phyloP scores from a whole-genome alignment of 2,888 invertebrate species.

The Cheilosia scutellata region DNA sequence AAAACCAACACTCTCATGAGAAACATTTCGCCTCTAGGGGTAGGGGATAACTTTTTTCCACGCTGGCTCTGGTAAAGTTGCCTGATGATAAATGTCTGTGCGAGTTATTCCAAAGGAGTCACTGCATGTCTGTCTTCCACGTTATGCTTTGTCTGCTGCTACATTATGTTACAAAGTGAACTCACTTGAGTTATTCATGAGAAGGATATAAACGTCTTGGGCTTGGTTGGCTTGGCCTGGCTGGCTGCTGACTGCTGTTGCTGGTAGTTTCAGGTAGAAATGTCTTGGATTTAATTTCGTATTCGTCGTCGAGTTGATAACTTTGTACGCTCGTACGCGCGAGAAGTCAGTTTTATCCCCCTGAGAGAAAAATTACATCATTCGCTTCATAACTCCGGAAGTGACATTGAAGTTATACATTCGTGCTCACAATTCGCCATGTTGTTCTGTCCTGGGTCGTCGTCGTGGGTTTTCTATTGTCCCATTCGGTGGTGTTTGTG shows the following conservation, averaged over 20 bases:
- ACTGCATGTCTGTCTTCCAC: slow-evolving; percentile 25
- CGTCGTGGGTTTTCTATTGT: neutral
- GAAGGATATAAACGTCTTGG: slow-evolving; percentile 25
- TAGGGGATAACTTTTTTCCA: slow-evolving; percentile 23
- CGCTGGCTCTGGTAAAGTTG: slow-evolving; percentile 20
- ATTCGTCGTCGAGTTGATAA: slow-evolving; percentile 10
- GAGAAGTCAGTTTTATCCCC: slow-evolving; percentile 27
- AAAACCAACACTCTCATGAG: neutral
- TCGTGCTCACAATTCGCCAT: too few species aligned
- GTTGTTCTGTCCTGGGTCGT: too few species aligned
- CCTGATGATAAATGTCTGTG: slow-evolving; percentile 49
- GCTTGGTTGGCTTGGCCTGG: neutral
- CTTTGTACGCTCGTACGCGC: slow-evolving; percentile 10
- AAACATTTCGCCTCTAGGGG: slow-evolving; percentile 13
- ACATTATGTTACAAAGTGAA: slow-evolving; percentile 48
- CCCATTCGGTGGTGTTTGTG: neutral
- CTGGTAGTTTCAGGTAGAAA: slow-evolving; percentile 17
- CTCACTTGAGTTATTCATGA: slow-evolving; percentile 64
- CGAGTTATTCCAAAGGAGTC: slow-evolving; percentile 26
- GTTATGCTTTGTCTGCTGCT: slow-evolving; percentile 21
- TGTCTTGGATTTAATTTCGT: slow-evolving; percentile 17
- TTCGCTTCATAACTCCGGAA: slow-evolving; percentile 38
- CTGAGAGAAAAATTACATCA: slow-evolving; percentile 50
- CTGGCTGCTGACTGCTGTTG: neutral
- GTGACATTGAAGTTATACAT: slow-evolving; percentile 4